phyloP scores from a whole-genome alignment of 2,888 invertebrate genomes.

The Melieria crassipennis region DNA sequence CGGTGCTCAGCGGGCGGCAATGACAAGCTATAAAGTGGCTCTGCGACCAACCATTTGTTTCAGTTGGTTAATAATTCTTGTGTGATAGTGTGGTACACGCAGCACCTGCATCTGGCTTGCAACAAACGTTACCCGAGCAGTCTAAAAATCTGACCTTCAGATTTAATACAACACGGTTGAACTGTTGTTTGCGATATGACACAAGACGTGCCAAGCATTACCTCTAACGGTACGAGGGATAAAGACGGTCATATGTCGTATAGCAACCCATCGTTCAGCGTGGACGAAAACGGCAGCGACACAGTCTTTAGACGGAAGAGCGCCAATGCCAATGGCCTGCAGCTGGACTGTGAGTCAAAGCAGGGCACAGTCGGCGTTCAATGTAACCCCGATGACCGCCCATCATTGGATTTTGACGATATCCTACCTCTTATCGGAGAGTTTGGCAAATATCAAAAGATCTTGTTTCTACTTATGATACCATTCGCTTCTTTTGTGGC shows the following conservation, averaged over 20 bases:
- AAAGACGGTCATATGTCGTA: conserved; percentile 35
- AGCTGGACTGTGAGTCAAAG: conserved; percentile 45
- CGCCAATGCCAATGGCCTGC: conserved; percentile 52
- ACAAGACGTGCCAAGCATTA: too few species aligned
- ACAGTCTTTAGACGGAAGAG: conserved; percentile 57
- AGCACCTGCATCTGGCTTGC: background rate
- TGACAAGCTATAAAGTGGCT: conserved; percentile 45
- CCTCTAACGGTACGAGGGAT: conserved; percentile 32
- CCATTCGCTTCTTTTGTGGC: conserved; percentile 90
- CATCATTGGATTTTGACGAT: conserved; percentile 80
- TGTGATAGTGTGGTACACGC: background rate
- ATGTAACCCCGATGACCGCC: conserved; percentile 31
- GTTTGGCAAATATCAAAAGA: conserved; percentile 85
- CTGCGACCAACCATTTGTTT: conserved; percentile 39
- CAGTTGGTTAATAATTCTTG: conserved; percentile 41
- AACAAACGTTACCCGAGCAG: background rate
- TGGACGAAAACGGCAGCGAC: conserved; percentile 41
- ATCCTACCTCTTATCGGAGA: conserved; percentile 84
- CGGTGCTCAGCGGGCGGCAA: background rate
- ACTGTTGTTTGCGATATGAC: too few species aligned
- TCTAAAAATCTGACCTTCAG: conserved; percentile 23
- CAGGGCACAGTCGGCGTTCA: conserved; percentile 37
- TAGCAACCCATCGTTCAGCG: conserved; percentile 43
- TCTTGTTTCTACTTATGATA: conserved; percentile 84
- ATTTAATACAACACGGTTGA: too few species aligned